These are phyloP conservation scores for Halocynthia aurantium DNA, from an alignment of 23 tunicate genomes.

Conservation along the genomic window DNA sequence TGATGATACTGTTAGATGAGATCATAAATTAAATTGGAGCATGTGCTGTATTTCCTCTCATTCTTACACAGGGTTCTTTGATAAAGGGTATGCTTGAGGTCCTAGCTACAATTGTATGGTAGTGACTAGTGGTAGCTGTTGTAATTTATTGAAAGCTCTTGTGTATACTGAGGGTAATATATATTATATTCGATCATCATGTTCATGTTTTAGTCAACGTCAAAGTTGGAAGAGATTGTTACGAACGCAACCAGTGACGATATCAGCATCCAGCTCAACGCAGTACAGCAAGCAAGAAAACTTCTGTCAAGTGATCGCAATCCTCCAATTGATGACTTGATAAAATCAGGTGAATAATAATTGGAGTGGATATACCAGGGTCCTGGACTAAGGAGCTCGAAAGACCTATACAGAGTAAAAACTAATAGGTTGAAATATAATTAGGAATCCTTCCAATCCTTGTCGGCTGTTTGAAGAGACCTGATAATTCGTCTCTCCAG, in stretches of 20 bases:
- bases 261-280: conserved; percentile 59
- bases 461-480: conserved; percentile 69
- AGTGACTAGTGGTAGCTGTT: too few species aligned
- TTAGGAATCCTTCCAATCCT: conserved; percentile 93
- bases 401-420: not conserved
- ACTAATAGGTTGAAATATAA: not conserved
- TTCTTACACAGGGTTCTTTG: too few species aligned
- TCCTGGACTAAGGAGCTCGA: not conserved
- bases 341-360: conserved; percentile 54
- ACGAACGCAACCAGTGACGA: conserved; percentile 77
- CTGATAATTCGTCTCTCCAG: conserved; percentile 73
- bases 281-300: conserved; percentile 95
- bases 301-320: conserved; percentile 93
- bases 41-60: too few species aligned
- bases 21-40: too few species aligned
- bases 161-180: too few species aligned
- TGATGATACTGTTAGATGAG: too few species aligned
- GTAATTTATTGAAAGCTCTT: too few species aligned
- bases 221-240: conserved; percentile 79
- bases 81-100: too few species aligned
- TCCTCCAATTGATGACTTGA: conserved; percentile 98
- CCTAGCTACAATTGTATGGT: too few species aligned
- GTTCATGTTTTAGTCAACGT: conserved; percentile 6
- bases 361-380: not conserved
- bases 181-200: not conserved